Evolutionary conservation across 2,888 invertebrate genomes (phyloP), one percentile per base, ranked within the genome.

Genomic region (Calameuta idolon): DNA sequence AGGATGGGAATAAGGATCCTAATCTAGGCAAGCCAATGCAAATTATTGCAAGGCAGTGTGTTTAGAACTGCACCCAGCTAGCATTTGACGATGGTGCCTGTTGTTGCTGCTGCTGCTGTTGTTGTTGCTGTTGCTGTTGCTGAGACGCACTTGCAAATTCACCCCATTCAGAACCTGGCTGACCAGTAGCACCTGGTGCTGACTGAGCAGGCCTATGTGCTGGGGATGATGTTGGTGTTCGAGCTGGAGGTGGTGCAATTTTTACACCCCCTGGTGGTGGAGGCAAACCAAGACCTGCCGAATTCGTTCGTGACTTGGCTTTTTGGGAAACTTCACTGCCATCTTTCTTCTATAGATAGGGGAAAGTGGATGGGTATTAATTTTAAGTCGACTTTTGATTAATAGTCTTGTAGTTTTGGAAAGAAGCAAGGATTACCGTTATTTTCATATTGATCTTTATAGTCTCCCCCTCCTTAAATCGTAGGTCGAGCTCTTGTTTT

Each of bases 401-500:
- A 75, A 75, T 71, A 78, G 73, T 31, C 34, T 69, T 73, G 88
- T 92, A 92, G 55, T 97, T 97, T 97, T 97, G 89, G n/a, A 92
- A 23, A 55, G 23, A 84, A 78, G 80, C 82, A 85, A 76, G 81
- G 79, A 80, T 92, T 93, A 97, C 97, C 83, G 97, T 97, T 83
- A 98, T 98, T 93, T 98, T 97, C 96, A 99, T 98, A 90, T 99
- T 99, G 81, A 99, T 98, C 93, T 98, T 99, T 84, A 99, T 99
- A 1, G 99, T 99, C 93, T 99, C 98, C 33, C 99, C 99, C 89
- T 99, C 99, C 90, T 99, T 99, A 91, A 99, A 99, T 75, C 98
- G 97, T 77, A 99, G 94, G 93, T 99, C 99, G 71, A 99, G 93
- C 86, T 97, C 96, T 85, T 94, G 95, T 80, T 94, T 95, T 12